Evolutionary conservation across 2,888 invertebrate species (phyloP).

Genomic region (Apodemia mormo): DNA sequence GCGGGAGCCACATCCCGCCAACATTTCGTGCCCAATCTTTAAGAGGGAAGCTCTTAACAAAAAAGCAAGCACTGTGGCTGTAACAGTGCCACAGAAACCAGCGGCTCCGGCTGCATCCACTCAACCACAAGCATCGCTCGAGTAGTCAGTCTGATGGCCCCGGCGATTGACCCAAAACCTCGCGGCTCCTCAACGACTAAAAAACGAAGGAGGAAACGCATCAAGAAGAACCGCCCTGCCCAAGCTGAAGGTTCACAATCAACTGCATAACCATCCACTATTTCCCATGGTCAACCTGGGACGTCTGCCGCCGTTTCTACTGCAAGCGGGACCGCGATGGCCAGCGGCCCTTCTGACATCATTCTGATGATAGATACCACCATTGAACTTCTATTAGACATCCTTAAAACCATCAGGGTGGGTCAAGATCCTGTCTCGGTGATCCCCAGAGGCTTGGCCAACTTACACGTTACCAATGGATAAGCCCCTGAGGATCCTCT

Average conservation of each 20-base stretch:
- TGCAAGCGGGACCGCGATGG: too few species aligned
- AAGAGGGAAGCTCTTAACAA: constrained; percentile 28
- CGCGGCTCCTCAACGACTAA: neutral
- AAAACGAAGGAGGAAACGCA: neutral
- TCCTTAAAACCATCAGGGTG: too few species aligned
- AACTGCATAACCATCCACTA: neutral
- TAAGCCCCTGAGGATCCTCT: too few species aligned
- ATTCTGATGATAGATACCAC: too few species aligned
- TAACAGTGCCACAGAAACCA: constrained; percentile 10
- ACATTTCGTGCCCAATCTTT: neutral
- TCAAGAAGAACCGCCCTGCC: neutral
- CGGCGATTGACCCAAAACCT: neutral
- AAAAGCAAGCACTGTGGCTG: constrained; percentile 27
- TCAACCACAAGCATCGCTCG: neutral
- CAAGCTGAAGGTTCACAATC: neutral
- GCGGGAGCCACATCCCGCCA: too few species aligned
- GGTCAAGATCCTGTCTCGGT: neutral
- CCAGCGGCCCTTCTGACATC: neutral
- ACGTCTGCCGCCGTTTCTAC: neutral
- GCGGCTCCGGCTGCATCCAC: constrained; percentile 18
- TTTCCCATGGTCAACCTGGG: too few species aligned
- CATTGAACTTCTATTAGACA: too few species aligned
- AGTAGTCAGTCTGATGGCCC: neutral
- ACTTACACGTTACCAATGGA: too few species aligned
- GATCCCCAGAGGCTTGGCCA: neutral